Base-by-base conservation (phyloP, 1,140 invertebrate species). In the Phthorimaea operculella region DNA sequence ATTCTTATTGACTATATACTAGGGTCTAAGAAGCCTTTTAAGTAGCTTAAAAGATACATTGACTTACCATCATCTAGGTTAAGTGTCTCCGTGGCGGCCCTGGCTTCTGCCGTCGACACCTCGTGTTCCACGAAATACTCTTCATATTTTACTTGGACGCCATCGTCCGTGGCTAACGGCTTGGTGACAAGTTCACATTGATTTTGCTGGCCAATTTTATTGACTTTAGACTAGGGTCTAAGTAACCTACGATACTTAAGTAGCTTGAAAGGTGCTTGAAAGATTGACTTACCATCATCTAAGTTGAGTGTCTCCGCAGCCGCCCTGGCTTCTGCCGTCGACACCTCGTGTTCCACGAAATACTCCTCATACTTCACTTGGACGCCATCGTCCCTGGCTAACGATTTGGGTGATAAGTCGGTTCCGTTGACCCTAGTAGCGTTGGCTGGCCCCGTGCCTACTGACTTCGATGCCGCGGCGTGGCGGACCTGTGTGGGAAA, bases 101-200 rank as follows among this genome's bases (percentile, higher is more conserved):
- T 76, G 2, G 88, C 88, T 39, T 82, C 78, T 0, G 70, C 62
- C 1, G 82, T 77, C 11, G 87, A 87, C 17, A 89, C 83, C 59
- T 87, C 87, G 60, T 88, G 88, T 58, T 89, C 88, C 55, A 89
- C 83, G 58, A 85, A 80, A 70, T 87, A 88, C 68, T 87, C 86
- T 62, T 88, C 87, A 61, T 86, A 87, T 33, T 75, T 74, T 17
- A 78, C 65, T 44, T 78, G 21, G 21, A 28, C 6, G 21, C 21
- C 21, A 28, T 28, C 21, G 6, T 28, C 21, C 33, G 73, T 76
- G 16, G 79, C 71, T 47, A 82, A 75, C 18, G 83, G 63, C 54
- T 76, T 72, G 42, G 77, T 58, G 15, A 75, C 79, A 7, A 74
- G n/a, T n/a, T n/a, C n/a, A n/a, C n/a, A n/a, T n/a, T n/a, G n/a